Evolutionary conservation across 1,140 invertebrate species (phyloP), one percentile per base, ranked within the genome.

Genomic region (Cardiocondyla obscurior): DNA sequence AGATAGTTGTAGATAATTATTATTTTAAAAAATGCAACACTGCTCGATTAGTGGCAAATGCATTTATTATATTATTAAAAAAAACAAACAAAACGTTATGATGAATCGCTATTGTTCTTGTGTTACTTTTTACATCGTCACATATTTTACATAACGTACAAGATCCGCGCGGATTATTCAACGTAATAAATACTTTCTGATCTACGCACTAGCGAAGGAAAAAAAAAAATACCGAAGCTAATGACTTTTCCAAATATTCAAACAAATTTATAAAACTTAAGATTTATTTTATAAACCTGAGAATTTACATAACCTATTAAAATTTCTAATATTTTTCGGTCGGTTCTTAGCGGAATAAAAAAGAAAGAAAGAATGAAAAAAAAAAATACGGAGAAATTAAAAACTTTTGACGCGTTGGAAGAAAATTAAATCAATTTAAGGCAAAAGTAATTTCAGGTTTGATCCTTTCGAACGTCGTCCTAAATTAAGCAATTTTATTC

Each of bases 101-200:
- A 82, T 82, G 74, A 44, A 65, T 28, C 28, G 42, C 39, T 7
- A 1, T 64, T 73, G 42, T 30, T 55, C 42, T 42, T 67, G 42
- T 51, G 33, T 19, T 49, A 5, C 53, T 58, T 46, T n/a, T 53
- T 25, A n/a, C 22, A 60, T 60, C 19, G 12, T 70, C 10, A 25
- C 72, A 55, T 22, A 62, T 46, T 39, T 42, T 33, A 4, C 49
- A 28, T 28, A 79, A 77, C n/a, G n/a, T n/a, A n/a, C 58, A 76
- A 46, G 62, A 62, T 60, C 19, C 30, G 36, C 8, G n/a, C 16
- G 22, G 55, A 19, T n/a, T n/a, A 58, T 36, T 19, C 22, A 62
- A 64, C 25, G 30, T 58, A 67, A 82, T 82, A 60, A 82, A 74
- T 62, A 73, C 81, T 85, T 83, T 77, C 81, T 83, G 70, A 85